A percentile compares a stretch with the other conserved stretches of the same genome.
These are phyloP conservation scores for Diarsia brunnea DNA, from an alignment of 2,888 invertebrate species.

Conservation along the genomic window DNA sequence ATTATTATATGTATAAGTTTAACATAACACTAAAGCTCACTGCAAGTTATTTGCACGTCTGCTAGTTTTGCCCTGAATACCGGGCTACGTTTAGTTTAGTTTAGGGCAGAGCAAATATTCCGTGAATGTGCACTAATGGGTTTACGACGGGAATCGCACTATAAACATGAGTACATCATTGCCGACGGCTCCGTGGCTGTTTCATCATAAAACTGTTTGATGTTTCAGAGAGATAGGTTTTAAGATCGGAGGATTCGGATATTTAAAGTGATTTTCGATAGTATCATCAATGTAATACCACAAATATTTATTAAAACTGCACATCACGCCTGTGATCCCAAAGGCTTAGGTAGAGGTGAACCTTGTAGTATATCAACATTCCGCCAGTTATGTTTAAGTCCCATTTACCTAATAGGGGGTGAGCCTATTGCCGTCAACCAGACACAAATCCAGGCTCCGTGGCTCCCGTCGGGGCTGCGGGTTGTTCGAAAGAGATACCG, in stretches of 20 bases:
- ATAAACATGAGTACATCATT: conserved; percentile 29
- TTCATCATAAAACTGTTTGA: conserved; percentile 44
- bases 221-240: conserved; percentile 12
- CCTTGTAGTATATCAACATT: too few species aligned
- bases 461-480: too few species aligned
- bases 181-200: conserved; percentile 1
- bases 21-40: conserved; percentile 23
- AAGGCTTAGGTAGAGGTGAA: too few species aligned
- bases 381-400: too few species aligned
- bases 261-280: conserved; percentile 24
- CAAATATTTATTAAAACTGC: background rate
- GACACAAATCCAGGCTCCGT: too few species aligned
- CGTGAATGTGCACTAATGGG: conserved; percentile 38
- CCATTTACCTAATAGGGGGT: too few species aligned
- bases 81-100: conserved; percentile 49
- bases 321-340: too few species aligned
- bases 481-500: too few species aligned
- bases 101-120: conserved; percentile 40
- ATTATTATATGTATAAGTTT: conserved; percentile 19
- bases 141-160: conserved; percentile 39
- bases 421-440: too few species aligned
- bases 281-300: conserved; percentile 26
- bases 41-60: conserved; percentile 40
- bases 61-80: conserved; percentile 53
- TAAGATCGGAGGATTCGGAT: conserved; percentile 3